Conservation (phyloP, 2,797 vertebrate species). For the Cetoscarus ocellatus region DNA sequence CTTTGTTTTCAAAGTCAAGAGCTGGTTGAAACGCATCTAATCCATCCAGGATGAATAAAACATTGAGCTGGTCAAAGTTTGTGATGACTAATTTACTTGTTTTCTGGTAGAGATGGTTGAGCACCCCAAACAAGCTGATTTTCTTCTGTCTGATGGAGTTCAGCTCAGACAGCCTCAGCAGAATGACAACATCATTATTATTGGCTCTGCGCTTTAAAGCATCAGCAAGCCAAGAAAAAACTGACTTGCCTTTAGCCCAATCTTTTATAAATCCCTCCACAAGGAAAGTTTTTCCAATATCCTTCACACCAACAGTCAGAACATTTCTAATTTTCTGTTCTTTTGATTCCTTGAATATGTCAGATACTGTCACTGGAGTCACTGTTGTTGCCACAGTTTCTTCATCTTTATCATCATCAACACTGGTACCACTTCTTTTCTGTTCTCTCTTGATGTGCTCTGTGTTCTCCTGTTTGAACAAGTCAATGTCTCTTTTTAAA, state of each 20-base stretch:
- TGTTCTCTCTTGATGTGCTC: conserved; percentile 47
- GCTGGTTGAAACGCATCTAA: background rate
- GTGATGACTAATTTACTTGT: conserved; percentile 10
- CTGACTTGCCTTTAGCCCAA: background rate
- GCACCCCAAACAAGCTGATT: conserved; percentile 37
- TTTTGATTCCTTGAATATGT: conserved; percentile 19
- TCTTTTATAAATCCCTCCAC: conserved; percentile 1
- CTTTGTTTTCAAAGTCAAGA: conserved; percentile 37
- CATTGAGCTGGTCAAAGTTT: background rate
- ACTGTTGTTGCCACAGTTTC: fast-evolving
- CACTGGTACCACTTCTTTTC: fast-evolving
- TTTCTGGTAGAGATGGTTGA: conserved; percentile 20
- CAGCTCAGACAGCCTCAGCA: background rate
- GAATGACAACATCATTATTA: conserved; percentile 21
- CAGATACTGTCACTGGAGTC: background rate
- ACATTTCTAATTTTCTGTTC: background rate
- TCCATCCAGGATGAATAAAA: conserved; percentile 55
- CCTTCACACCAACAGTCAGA: conserved; percentile 38
- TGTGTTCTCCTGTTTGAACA: conserved; percentile 35
- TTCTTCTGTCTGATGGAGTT: background rate
- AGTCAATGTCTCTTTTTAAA: background rate
- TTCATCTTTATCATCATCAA: background rate
- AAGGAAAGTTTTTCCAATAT: conserved; percentile 35
- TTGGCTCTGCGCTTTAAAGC: fast-evolving
- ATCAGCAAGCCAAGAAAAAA: fast-evolving